A percentile compares a stretch with the other conserved stretches of the same genome.
These are phyloP conservation scores for Erythrolamprus reginae DNA, from an alignment of 2,113 vertebrate species.

Conservation along the genomic window DNA sequence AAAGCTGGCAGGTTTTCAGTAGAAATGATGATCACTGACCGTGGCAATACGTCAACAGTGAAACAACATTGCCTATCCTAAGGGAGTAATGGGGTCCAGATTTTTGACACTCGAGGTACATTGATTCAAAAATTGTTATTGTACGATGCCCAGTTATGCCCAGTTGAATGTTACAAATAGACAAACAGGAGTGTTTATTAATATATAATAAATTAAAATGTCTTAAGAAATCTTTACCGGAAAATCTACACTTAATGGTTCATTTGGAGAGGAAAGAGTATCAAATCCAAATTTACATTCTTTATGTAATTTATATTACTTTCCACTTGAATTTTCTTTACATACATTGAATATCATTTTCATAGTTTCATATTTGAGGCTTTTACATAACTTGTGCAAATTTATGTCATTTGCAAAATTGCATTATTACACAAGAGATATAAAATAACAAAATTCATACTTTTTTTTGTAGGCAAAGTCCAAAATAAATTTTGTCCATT, in stretches of 20 bases:
- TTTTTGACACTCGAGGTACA: background rate
- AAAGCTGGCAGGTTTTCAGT: background rate
- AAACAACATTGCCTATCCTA: background rate
- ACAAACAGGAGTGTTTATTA: background rate
- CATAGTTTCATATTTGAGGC: background rate
- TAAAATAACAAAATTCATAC: background rate
- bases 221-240: background rate
- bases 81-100: background rate
- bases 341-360: background rate
- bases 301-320: background rate
- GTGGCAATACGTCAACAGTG: background rate
- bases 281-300: background rate
- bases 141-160: background rate
- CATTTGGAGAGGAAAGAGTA: background rate
- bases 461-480: background rate
- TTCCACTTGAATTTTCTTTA: background rate
- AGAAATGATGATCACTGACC: background rate
- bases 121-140: background rate
- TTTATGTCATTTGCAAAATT: background rate
- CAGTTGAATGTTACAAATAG: background rate
- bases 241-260: background rate
- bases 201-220: background rate
- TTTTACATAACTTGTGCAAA: background rate
- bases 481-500: background rate
- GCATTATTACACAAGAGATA: background rate